A percentile compares a stretch with the other conserved stretches of the same genome.
These are phyloP conservation scores for Mormyrus hasselquistii DNA, from an alignment of 2,797 vertebrate genomes.

Conservation along the genomic window DNA sequence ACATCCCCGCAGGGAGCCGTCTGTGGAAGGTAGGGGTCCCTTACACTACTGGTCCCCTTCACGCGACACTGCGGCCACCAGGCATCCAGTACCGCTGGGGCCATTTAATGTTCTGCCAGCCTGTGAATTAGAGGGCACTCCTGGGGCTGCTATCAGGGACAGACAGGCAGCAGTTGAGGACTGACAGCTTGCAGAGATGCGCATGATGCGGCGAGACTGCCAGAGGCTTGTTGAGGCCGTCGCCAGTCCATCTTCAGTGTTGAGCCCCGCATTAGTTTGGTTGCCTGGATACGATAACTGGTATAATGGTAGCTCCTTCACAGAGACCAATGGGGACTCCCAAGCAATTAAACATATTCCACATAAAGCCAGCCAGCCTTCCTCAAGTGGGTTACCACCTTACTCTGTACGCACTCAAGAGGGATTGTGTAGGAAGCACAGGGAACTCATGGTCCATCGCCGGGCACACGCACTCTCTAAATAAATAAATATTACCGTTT, in stretches of 20 bases:
- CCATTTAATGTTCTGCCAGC: neutral
- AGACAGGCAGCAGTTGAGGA: neutral
- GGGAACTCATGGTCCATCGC: neutral
- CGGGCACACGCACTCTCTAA: neutral
- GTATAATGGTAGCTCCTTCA: neutral
- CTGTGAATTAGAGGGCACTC: neutral
- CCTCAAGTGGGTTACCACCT: neutral
- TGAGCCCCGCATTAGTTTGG: neutral
- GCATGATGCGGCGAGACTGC: neutral
- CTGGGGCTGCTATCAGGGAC: neutral
- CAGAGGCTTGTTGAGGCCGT: neutral
- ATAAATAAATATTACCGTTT: neutral
- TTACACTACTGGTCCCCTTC: neutral
- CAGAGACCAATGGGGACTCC: neutral
- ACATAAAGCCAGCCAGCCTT: neutral
- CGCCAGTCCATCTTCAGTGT: neutral
- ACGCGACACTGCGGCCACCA: neutral
- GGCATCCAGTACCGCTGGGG: neutral
- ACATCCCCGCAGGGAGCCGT: neutral
- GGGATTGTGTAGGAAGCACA: neutral
- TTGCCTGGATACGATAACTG: neutral
- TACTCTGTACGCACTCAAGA: neutral
- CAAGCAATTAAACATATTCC: neutral
- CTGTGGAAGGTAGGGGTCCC: neutral
- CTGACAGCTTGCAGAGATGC: neutral